phyloP scores from a whole-genome alignment of 2,888 invertebrate genomes.

The Orgyia antiqua region DNA sequence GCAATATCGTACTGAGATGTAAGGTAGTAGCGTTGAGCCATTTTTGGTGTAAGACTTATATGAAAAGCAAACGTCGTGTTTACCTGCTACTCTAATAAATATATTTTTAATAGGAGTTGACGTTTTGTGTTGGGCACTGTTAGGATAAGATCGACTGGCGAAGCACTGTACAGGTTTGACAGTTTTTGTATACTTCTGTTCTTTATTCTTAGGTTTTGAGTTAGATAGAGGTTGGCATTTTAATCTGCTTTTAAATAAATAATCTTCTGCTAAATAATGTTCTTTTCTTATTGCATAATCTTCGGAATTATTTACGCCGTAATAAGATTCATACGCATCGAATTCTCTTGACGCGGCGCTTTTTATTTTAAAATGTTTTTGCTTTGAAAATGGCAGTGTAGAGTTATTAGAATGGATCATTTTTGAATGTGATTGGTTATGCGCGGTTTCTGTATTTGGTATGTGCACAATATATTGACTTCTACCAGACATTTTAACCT shows the following conservation, averaged over 20 bases:
- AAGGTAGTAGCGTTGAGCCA: no score
- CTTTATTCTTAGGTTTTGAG: neutral
- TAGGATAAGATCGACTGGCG: neutral
- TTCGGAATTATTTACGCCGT: slow-evolving; percentile 3
- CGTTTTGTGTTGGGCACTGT: neutral
- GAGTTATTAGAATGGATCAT: neutral
- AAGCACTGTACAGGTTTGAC: neutral
- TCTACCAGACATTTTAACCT: neutral
- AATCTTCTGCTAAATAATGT: slow-evolving; percentile 3
- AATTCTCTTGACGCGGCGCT: slow-evolving; percentile 1
- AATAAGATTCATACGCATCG: slow-evolving; percentile 1
- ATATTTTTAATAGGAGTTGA: slow-evolving; percentile 11
- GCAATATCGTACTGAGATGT: no score
- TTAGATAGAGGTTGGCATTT: neutral
- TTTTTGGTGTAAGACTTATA: no score
- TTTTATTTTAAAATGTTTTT: neutral
- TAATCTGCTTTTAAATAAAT: slow-evolving; percentile 4
- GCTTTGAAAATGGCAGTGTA: no score
- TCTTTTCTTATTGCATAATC: slow-evolving; percentile 1
- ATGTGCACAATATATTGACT: neutral
- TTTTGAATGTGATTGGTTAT: neutral
- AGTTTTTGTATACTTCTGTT: no score
- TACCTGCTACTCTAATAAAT: slow-evolving; percentile 6
- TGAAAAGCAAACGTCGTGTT: no score
- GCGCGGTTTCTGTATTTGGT: neutral